A percentile compares a stretch with the other conserved stretches of the same genome.
Conservation (phyloP, 2,113 vertebrate species). For the Notarius lentiginosus region DNA sequence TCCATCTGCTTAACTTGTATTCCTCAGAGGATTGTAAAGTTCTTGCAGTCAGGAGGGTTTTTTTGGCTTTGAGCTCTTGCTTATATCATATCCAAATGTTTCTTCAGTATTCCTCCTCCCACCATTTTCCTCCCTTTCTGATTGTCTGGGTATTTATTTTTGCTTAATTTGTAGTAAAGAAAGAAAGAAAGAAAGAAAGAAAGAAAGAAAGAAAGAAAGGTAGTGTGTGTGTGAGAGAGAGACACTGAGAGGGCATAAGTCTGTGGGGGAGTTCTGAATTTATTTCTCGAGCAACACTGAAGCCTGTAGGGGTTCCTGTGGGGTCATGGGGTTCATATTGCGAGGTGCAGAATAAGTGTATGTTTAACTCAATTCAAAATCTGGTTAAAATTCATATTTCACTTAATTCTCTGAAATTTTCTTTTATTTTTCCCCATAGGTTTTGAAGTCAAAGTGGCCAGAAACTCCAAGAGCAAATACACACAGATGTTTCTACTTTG, state of each 20-base stretch:
- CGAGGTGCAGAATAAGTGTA: background rate
- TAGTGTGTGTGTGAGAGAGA: background rate
- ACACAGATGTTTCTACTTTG: background rate
- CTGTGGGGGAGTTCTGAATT: constrained; percentile 27
- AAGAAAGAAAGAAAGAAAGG: constrained; percentile 24
- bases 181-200: background rate
- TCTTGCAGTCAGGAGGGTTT: constrained; percentile 43
- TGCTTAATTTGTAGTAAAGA: constrained; percentile 54
- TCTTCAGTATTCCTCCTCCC: constrained; percentile 30
- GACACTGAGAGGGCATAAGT: background rate
- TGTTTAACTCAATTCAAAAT: constrained; percentile 27
- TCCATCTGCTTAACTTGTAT: constrained; percentile 49
- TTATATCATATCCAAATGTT: constrained; percentile 48
- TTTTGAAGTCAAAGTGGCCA: constrained; percentile 12
- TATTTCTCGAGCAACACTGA: constrained; percentile 29
- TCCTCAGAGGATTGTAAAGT: constrained; percentile 48
- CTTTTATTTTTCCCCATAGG: background rate
- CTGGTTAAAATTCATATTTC: constrained; percentile 11
- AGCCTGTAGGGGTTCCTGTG: constrained; percentile 23
- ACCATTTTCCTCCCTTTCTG: constrained; percentile 1
- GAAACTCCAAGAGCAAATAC: background rate
- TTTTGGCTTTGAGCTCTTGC: constrained; percentile 43
- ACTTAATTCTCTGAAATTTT: background rate
- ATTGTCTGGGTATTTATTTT: constrained; percentile 36
- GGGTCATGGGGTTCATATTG: background rate